phyloP scores from a whole-genome alignment of 2,113 vertebrate genomes.

The Camelus dromedarius region DNA sequence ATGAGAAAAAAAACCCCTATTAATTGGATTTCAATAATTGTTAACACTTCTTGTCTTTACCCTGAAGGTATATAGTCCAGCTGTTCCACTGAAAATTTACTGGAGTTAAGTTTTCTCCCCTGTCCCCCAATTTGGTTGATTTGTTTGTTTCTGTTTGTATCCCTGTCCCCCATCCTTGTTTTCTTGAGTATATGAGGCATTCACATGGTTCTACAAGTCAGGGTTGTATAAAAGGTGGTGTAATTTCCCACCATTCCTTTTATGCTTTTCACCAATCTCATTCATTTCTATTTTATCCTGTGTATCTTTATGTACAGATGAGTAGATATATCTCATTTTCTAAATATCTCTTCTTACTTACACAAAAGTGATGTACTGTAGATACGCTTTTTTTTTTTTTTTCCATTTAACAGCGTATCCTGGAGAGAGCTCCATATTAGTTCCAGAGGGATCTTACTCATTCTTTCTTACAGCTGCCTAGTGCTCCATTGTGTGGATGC shows the following conservation, averaged over 20 bases:
- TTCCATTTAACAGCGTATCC: background rate
- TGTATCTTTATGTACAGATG: constrained; percentile 22
- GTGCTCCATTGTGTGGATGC: background rate
- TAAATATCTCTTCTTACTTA: background rate
- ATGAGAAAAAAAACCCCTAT: background rate
- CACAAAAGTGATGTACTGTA: background rate
- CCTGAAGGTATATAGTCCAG: background rate
- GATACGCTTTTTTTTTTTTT: constrained; percentile 3
- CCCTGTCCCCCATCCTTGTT: background rate
- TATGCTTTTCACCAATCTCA: background rate
- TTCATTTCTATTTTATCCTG: background rate
- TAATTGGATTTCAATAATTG: background rate
- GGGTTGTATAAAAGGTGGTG: background rate
- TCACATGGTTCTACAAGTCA: background rate
- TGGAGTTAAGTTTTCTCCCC: background rate
- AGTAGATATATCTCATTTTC: background rate
- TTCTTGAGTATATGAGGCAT: background rate
- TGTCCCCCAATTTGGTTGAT: background rate
- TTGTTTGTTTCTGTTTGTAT: constrained; percentile 8
- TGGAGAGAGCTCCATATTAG: background rate
- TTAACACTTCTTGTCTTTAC: background rate
- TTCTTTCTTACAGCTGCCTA: background rate
- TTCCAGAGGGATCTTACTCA: background rate
- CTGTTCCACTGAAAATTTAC: background rate
- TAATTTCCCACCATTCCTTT: background rate